These are phyloP conservation scores for Drosophila ezoana DNA, from an alignment of 2,888 invertebrate genomes.

Conservation along the genomic window DNA sequence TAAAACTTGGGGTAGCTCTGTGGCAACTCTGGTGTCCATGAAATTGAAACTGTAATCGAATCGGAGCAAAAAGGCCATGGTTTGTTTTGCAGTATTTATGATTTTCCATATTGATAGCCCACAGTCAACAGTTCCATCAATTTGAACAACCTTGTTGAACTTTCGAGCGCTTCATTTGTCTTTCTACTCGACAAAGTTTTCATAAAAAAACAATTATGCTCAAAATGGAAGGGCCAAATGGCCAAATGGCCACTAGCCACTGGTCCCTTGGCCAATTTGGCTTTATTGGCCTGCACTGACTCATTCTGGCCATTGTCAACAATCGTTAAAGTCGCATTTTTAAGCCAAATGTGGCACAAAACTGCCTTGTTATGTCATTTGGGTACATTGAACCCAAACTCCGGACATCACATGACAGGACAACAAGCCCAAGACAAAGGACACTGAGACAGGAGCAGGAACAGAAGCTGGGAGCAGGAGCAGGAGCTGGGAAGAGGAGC, in stretches of 20 bases:
- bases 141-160: constrained; percentile 16
- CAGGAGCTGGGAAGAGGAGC: not conserved
- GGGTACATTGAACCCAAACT: constrained; percentile 63
- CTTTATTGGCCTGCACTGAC: constrained; percentile 31
- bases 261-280: constrained; percentile 42
- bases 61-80: not conserved
- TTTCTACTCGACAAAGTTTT: constrained; percentile 59
- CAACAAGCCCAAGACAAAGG: constrained; percentile 44
- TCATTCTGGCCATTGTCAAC: constrained; percentile 41
- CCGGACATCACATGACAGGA: constrained; percentile 24
- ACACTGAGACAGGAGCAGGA: constrained; percentile 22
- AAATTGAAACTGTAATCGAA: constrained; percentile 33
- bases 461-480: too few relatives aligned
- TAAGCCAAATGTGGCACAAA: constrained; percentile 75
- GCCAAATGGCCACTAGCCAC: constrained; percentile 52
- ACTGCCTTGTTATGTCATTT: constrained; percentile 74
- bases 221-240: constrained; percentile 20
- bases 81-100: constrained; percentile 6
- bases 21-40: constrained; percentile 41
- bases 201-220: constrained; percentile 57
- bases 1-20: constrained; percentile 9
- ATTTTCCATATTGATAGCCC: constrained; percentile 39
- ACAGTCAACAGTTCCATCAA: not conserved
- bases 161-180: constrained; percentile 69
- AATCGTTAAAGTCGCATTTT: constrained; percentile 77